These are phyloP conservation scores for Spodoptera littoralis DNA, from an alignment of 2,888 invertebrate species.

Conservation along the genomic window DNA sequence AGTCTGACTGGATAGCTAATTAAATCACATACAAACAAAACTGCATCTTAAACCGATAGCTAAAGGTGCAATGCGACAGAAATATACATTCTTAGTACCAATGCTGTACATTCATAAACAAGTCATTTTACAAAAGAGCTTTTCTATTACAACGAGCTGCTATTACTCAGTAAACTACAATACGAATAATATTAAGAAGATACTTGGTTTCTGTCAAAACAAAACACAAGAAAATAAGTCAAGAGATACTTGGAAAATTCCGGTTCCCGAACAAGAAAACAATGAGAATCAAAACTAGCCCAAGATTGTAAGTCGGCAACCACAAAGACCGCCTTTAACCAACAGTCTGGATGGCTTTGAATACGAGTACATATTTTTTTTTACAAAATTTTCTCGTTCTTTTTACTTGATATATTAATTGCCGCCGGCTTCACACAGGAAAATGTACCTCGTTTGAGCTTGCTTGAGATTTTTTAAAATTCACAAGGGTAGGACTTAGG, in stretches of 20 bases:
- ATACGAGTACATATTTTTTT: constrained; percentile 6
- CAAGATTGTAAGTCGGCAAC: constrained; percentile 2
- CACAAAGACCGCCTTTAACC: constrained; percentile 12
- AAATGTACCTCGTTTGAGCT: constrained; percentile 23
- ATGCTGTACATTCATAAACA: no score
- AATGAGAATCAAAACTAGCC: constrained; percentile 28
- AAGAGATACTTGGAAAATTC: constrained; percentile 11
- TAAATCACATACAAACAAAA: no score
- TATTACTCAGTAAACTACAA: constrained; percentile 4
- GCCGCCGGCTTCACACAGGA: constrained; percentile 29
- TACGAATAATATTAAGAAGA: constrained; percentile 11
- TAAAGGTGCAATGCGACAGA: no score
- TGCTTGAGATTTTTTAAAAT: constrained; percentile 18
- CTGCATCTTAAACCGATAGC: no score
- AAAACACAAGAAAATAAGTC: constrained; percentile 13
- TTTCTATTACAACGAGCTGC: no score
- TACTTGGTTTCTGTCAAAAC: background rate
- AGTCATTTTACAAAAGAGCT: no score
- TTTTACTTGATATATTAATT: constrained; percentile 30
- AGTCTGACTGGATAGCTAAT: no score
- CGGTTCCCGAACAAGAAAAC: constrained; percentile 15
- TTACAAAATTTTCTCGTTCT: constrained; percentile 5
- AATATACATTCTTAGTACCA: no score
- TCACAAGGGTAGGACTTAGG: constrained; percentile 12
- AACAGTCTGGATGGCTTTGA: constrained; percentile 13